These are phyloP conservation scores for Cremastobaeus sp. DNA, from an alignment of 2,888 invertebrate genomes.

Conservation along the genomic window DNA sequence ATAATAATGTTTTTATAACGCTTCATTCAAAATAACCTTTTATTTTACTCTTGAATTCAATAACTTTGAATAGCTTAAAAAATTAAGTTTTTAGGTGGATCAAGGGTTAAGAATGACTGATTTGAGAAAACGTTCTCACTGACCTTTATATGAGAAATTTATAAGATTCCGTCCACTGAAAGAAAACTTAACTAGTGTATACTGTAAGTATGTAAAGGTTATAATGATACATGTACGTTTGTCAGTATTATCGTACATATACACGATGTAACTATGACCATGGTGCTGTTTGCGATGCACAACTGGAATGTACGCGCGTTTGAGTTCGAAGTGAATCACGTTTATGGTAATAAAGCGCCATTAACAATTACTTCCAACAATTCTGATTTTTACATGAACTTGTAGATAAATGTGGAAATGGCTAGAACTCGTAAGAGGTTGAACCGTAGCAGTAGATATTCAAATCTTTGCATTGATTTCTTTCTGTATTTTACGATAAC, in stretches of 20 bases:
- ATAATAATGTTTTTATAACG: no score
- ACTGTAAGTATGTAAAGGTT: slow-evolving; percentile 67
- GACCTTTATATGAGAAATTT: slow-evolving; percentile 73
- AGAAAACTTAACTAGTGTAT: slow-evolving; percentile 63
- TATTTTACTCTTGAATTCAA: no score
- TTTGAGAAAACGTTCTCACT: slow-evolving; percentile 64
- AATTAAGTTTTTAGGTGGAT: slow-evolving; percentile 7
- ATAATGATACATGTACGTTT: slow-evolving; percentile 55
- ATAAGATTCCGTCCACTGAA: slow-evolving; percentile 64
- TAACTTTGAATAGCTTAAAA: no score
- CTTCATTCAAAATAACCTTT: no score
- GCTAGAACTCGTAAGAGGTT: slow-evolving; percentile 3
- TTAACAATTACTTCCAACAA: slow-evolving; percentile 49
- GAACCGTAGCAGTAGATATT: neutral
- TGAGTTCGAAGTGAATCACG: slow-evolving; percentile 52
- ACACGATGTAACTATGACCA: slow-evolving; percentile 54
- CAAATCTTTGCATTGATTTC: slow-evolving; percentile 3
- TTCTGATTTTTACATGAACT: slow-evolving; percentile 21
- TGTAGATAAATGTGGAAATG: slow-evolving; percentile 35
- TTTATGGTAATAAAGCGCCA: slow-evolving; percentile 51
- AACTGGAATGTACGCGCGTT: slow-evolving; percentile 50
- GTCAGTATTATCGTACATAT: slow-evolving; percentile 48
- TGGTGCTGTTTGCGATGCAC: slow-evolving; percentile 45
- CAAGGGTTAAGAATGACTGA: slow-evolving; percentile 10
- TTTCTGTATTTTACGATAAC: no score